phyloP scores from a whole-genome alignment of 2,888 invertebrate species.

The Tiphia femorata region DNA sequence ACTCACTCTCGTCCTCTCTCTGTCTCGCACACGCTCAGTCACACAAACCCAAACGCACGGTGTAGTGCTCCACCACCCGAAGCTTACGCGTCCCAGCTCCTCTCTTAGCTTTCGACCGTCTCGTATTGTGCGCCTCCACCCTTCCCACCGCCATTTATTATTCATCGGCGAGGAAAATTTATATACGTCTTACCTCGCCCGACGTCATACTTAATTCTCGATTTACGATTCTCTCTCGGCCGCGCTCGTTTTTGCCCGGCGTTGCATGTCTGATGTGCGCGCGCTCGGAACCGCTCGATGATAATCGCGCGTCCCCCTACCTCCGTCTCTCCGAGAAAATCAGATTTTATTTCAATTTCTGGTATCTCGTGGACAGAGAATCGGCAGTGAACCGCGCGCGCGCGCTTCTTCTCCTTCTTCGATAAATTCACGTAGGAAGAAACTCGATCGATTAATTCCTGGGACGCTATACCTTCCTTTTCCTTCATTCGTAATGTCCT shows the following conservation, averaged over 20 bases:
- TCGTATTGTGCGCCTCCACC: constrained; percentile 13
- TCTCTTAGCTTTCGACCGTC: constrained; percentile 6
- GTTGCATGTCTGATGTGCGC: constrained; percentile 32
- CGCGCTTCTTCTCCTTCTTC: too few relatives aligned
- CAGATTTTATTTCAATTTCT: too few relatives aligned
- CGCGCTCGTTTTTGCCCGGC: constrained; percentile 23
- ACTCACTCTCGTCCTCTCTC: constrained; percentile 16
- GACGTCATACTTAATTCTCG: constrained; percentile 44
- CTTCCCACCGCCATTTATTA: constrained; percentile 52
- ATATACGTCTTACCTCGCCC: constrained; percentile 46
- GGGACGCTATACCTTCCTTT: too few relatives aligned
- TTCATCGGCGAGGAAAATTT: constrained; percentile 57
- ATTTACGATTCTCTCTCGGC: constrained; percentile 51
- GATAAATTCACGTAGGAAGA: too few relatives aligned
- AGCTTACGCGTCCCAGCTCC: background rate
- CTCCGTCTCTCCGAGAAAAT: too few relatives aligned
- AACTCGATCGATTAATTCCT: too few relatives aligned
- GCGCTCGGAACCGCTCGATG: too few relatives aligned
- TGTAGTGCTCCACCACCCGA: background rate
- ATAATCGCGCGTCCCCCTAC: too few relatives aligned
- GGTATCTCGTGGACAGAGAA: too few relatives aligned
- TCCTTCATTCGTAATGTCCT: too few relatives aligned
- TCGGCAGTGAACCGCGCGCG: too few relatives aligned
- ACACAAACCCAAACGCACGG: too few relatives aligned
- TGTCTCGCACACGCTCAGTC: constrained; percentile 11